Percentiles rank a stretch among this genome's conserved stretches.
Evolutionary conservation across 2,888 invertebrate species (phyloP).

Genomic region (Halocaridina rubra): DNA sequence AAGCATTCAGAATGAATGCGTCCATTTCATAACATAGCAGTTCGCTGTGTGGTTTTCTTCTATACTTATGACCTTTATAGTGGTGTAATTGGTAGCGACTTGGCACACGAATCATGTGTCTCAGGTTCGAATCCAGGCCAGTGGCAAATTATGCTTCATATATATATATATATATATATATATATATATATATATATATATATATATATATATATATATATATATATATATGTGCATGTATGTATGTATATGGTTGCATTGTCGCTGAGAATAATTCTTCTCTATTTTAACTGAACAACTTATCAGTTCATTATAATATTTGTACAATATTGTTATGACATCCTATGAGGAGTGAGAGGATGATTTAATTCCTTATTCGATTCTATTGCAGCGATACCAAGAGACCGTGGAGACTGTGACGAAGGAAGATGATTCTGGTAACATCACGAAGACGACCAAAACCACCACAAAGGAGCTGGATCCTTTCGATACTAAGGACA

Average conservation of each 20-base stretch:
- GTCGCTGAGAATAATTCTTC: background rate
- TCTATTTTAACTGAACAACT: too few relatives aligned
- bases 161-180: background rate
- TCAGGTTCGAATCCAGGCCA: too few relatives aligned
- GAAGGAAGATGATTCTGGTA: slow-evolving; percentile 31
- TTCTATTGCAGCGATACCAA: slow-evolving; percentile 29
- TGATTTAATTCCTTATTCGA: background rate
- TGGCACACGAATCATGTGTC: too few relatives aligned
- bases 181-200: slow-evolving; percentile 6
- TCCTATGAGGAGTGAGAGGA: background rate
- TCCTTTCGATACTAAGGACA: slow-evolving; percentile 7
- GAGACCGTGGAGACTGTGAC: slow-evolving; percentile 33
- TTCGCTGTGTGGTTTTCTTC: too few relatives aligned
- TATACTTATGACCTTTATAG: too few relatives aligned
- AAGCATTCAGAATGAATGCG: too few relatives aligned
- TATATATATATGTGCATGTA: background rate
- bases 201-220: background rate
- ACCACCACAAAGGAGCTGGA: slow-evolving; percentile 29
- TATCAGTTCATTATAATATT: too few relatives aligned
- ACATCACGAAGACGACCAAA: slow-evolving; percentile 37
- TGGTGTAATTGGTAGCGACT: too few relatives aligned
- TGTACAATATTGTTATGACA: too few relatives aligned
- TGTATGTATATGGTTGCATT: background rate
- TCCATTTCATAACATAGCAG: too few relatives aligned
- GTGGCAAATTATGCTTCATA: too few relatives aligned